Percentiles rank a stretch among this genome's conserved stretches.
Conservation (phyloP, 2,113 vertebrate genomes). For the Oenanthe oenanthe region DNA sequence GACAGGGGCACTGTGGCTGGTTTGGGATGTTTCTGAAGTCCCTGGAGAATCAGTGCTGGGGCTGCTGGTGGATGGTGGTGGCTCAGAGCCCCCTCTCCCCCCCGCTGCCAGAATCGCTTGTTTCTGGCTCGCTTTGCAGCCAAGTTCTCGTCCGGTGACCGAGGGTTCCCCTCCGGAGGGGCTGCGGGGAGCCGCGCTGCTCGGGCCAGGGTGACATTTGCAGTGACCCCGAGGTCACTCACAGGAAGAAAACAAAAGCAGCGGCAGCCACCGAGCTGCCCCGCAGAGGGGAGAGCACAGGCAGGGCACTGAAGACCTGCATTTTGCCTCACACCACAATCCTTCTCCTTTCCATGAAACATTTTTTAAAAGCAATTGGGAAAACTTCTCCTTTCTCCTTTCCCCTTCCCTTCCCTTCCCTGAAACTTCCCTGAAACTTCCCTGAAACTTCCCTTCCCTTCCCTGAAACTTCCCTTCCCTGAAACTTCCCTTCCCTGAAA, state of each 20-base stretch:
- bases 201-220: neutral
- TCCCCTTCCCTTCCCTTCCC: too few species aligned
- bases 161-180: neutral
- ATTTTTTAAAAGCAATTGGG: fast-evolving
- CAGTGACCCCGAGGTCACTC: neutral
- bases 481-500: too few species aligned
- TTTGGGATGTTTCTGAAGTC: neutral
- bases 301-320: neutral
- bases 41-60: fast-evolving
- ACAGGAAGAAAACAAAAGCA: conserved; percentile 19
- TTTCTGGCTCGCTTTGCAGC: neutral
- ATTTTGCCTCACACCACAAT: neutral
- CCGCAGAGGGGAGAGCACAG: neutral
- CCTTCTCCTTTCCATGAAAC: neutral
- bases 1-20: neutral
- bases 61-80: fast-evolving
- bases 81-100: neutral
- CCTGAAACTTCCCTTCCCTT: too few species aligned
- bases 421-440: too few species aligned
- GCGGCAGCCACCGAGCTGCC: neutral
- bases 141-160: neutral
- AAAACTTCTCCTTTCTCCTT: neutral
- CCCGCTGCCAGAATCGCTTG: fast-evolving
- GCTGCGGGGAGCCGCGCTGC: neutral
- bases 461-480: too few species aligned